These are phyloP conservation scores for Xylota sylvarum DNA, from an alignment of 2,888 invertebrate genomes.

Conservation along the genomic window DNA sequence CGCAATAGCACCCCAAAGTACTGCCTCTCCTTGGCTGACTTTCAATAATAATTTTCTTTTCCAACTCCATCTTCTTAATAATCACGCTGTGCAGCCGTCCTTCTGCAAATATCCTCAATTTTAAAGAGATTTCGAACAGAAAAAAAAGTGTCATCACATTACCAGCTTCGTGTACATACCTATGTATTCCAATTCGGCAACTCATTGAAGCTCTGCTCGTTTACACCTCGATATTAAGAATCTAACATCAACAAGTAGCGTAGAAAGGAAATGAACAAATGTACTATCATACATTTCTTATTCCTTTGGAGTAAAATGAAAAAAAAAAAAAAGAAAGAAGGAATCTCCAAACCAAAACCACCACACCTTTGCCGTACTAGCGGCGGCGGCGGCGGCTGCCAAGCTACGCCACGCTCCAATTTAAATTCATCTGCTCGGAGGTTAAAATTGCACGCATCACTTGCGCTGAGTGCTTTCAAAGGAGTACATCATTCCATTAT, in stretches of 20 bases:
- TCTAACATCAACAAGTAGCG: conserved; percentile 20
- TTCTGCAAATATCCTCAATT: too few relatives aligned
- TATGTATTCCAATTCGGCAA: background rate
- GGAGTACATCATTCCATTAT: conserved; percentile 65
- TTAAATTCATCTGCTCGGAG: conserved; percentile 55
- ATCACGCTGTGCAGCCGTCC: too few relatives aligned
- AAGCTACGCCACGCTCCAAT: conserved; percentile 28
- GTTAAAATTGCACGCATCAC: conserved; percentile 61
- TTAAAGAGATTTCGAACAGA: too few relatives aligned
- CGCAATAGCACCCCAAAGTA: too few relatives aligned
- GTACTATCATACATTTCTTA: background rate
- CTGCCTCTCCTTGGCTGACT: too few relatives aligned
- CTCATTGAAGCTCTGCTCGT: conserved; percentile 13
- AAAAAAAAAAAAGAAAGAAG: too few relatives aligned
- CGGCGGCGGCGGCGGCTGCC: background rate
- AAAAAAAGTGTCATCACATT: too few relatives aligned
- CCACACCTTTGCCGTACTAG: conserved; percentile 17
- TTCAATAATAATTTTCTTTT: too few relatives aligned
- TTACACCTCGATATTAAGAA: background rate
- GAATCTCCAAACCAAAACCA: conserved; percentile 19
- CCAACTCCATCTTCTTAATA: too few relatives aligned
- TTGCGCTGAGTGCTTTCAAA: conserved; percentile 66
- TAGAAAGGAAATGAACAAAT: background rate
- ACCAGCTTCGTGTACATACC: too few relatives aligned
- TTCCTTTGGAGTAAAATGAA: conserved; percentile 12